phyloP scores from a whole-genome alignment of 2,113 vertebrate genomes.

The Tringa solitaria region DNA sequence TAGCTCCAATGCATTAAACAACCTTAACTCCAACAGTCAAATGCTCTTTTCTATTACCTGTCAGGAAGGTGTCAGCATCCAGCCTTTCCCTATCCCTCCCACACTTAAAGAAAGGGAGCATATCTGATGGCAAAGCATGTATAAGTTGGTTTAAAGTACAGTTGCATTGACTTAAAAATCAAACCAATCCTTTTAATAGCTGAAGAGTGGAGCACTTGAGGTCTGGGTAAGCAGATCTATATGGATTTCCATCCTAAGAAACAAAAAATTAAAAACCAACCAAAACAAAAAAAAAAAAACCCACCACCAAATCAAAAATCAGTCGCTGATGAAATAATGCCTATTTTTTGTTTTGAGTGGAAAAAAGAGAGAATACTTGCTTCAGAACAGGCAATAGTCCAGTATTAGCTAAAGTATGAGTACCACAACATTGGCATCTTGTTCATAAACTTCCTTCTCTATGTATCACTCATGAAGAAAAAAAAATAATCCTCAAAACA shows the following conservation, averaged over 20 bases:
- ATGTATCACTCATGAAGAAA: background rate
- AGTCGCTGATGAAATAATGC: background rate
- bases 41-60: background rate
- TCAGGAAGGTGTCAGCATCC: background rate
- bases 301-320: background rate
- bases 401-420: background rate
- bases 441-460: background rate
- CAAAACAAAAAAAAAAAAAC: too few relatives aligned
- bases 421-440: background rate
- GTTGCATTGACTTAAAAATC: background rate
- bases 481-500: background rate
- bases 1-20: background rate
- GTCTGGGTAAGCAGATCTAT: background rate
- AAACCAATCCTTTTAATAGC: background rate
- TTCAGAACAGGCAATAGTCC: background rate
- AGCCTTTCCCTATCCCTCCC: background rate
- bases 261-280: background rate
- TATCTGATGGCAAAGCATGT: background rate
- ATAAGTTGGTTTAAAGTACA: background rate
- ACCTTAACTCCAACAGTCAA: background rate
- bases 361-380: background rate
- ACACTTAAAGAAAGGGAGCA: background rate
- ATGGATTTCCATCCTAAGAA: background rate
- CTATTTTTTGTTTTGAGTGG: background rate
- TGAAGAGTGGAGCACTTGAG: background rate